Evolutionary conservation across 2,888 invertebrate species (phyloP), one percentile per base, ranked within the genome.

Genomic region (Podotricha telesiphe): DNA sequence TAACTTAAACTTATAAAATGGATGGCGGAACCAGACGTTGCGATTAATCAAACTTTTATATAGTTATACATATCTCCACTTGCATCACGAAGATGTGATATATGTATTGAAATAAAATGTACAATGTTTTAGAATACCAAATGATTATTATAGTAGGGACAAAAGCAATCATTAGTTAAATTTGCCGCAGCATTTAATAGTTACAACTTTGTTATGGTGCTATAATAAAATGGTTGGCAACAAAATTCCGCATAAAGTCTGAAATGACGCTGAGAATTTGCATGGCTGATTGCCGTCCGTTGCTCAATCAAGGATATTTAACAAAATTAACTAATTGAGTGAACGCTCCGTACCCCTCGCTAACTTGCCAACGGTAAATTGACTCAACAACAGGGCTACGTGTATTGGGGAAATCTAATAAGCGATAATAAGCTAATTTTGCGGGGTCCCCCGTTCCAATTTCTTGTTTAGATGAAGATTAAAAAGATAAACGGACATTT

Each of bases 251-350:
- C 69, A 73, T 74, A 68, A 76, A 78, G 75, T 76, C 75, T 74
- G 76, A 74, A 77, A 77, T 75, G 78, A 78, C 76, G 75, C 68
- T 72, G 69, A 78, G 83, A 87, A 93, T 92, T 93, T 91, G 90
- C 92, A 92, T 93, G 89, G 87, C 86, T 93, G 92, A 93, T 93
- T 93, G 91, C 91, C 86, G 91, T 83, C 89, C 89, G 90, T 80
- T 89, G 91, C 87, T 90, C 92, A 93, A 93, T 93, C 92, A 91
- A 89, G 92, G 91, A 87, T 91, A 89, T 91, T 93, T 92, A 93
- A 91, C 92, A 85, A 88, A 91, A 93, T 92, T 91, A 91, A 88
- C 89, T 92, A 91, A 92, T 92, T 91, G 91, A 91, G 89, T 90
- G 89, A 88, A 86, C 87, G 87, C 82, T 86, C 84, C 74, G 74